A percentile compares a stretch with the other conserved stretches of the same genome.
Conservation (phyloP, 2,888 invertebrate species). For the Apamea epomidion region DNA sequence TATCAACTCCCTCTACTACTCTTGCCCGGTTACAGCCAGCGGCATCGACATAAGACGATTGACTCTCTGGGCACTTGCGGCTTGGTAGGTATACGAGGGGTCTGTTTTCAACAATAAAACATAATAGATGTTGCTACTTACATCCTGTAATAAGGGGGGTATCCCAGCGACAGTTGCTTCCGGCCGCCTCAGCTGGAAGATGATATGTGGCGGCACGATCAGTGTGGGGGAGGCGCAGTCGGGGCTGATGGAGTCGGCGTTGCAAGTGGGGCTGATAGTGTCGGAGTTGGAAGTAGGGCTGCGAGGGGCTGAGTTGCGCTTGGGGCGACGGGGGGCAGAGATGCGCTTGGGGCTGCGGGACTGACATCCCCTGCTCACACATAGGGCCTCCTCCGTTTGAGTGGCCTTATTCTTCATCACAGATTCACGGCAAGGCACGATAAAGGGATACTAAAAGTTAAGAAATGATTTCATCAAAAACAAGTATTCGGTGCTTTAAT, state of each 20-base stretch:
- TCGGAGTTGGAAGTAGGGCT: background rate
- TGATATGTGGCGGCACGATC: conserved; percentile 8
- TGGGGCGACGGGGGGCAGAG: background rate
- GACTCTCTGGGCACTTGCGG: background rate
- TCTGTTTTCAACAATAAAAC: background rate
- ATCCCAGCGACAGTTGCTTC: background rate
- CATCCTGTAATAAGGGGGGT: conserved; percentile 64
- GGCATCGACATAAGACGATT: background rate
- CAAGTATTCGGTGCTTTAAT: background rate
- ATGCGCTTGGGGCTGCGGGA: background rate
- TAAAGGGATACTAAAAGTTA: conserved; percentile 49
- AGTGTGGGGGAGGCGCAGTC: background rate
- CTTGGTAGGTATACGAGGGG: too few species aligned
- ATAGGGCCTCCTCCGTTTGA: conserved; percentile 53
- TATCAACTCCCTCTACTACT: background rate
- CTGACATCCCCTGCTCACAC: conserved; percentile 48
- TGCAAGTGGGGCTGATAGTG: background rate
- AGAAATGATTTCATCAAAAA: conserved; percentile 1
- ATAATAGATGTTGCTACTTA: conserved; percentile 55
- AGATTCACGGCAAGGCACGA: conserved; percentile 35
- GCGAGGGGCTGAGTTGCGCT: background rate
- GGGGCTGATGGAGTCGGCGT: background rate
- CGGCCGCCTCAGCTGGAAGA: conserved; percentile 23
- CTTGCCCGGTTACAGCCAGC: too few species aligned
- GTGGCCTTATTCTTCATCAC: conserved; percentile 58